Percentiles rank a stretch among this genome's conserved stretches.
phyloP scores from a whole-genome alignment of 2,888 invertebrate genomes.

The Mesoligia furuncula region DNA sequence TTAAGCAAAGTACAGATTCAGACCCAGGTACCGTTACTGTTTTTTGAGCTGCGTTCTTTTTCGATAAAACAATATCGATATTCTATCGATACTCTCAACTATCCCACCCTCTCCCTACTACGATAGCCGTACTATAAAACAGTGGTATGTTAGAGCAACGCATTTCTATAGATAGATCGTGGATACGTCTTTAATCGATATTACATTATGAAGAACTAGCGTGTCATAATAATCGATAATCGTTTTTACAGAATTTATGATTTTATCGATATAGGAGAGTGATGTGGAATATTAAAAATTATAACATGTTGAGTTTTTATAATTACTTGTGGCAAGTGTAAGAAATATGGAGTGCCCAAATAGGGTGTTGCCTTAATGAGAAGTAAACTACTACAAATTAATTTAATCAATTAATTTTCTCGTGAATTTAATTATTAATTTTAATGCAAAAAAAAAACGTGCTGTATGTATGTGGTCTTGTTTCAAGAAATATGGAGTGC shows the following conservation, averaged over 20 bases:
- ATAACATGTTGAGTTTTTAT: constrained; percentile 55
- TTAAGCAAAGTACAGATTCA: neutral
- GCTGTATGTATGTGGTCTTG: constrained; percentile 20
- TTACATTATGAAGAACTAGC: constrained; percentile 67
- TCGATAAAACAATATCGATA: neutral
- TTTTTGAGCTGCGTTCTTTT: neutral
- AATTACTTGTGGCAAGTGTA: constrained; percentile 31
- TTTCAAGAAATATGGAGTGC: constrained; percentile 12
- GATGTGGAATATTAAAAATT: constrained; percentile 52
- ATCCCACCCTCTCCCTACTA: constrained; percentile 48
- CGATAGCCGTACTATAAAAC: constrained; percentile 66
- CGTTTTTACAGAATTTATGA: constrained; percentile 57
- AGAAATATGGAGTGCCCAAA: constrained; percentile 53
- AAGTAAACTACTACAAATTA: constrained; percentile 48
- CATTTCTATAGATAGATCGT: constrained; percentile 65
- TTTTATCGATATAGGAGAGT: constrained; percentile 51
- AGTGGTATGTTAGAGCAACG: constrained; percentile 64
- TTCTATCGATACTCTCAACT: constrained; percentile 53
- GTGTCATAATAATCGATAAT: constrained; percentile 68
- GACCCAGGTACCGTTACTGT: neutral
- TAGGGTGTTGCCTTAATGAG: constrained; percentile 50
- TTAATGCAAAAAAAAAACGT: constrained; percentile 35
- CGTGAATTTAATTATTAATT: constrained; percentile 36
- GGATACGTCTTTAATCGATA: constrained; percentile 64
- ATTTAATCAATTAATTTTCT: constrained; percentile 60